These are phyloP conservation scores for Eurystomus gularis DNA, from an alignment of 2,113 vertebrate species.

Conservation along the genomic window DNA sequence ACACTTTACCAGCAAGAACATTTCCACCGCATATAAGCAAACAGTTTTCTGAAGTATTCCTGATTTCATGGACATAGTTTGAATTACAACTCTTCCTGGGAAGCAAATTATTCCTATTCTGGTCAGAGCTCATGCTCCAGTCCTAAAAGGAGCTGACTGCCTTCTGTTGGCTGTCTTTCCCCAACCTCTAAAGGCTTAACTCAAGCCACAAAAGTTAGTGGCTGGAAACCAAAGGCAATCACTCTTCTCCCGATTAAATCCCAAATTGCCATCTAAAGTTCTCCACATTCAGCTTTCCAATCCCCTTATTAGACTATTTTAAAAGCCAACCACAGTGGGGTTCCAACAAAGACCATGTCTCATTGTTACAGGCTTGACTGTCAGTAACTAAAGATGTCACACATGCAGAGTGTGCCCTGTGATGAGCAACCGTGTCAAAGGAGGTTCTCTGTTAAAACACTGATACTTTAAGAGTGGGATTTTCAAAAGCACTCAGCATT, in stretches of 20 bases:
- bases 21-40: background rate
- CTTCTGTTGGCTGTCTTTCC: constrained; percentile 53
- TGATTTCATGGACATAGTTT: background rate
- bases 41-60: constrained; percentile 1
- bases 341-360: constrained; percentile 52
- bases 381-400: constrained; percentile 67
- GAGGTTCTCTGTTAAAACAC: constrained; percentile 65
- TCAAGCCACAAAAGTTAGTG: constrained; percentile 62
- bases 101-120: constrained; percentile 54
- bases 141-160: constrained; percentile 40
- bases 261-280: constrained; percentile 54
- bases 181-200: constrained; percentile 53
- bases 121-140: constrained; percentile 23
- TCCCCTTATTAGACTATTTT: constrained; percentile 64
- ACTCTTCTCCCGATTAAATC: constrained; percentile 63
- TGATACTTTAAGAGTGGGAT: constrained; percentile 62
- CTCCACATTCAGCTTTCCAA: constrained; percentile 53
- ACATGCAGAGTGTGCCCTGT: constrained; percentile 59
- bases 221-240: constrained; percentile 63
- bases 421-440: constrained; percentile 62
- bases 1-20: constrained; percentile 31
- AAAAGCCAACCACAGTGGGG: constrained; percentile 52
- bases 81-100: constrained; percentile 11
- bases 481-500: constrained; percentile 67
- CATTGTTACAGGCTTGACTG: constrained; percentile 61